These are phyloP conservation scores for Amaurobius ferox DNA, from an alignment of 2,888 invertebrate species.

Conservation along the genomic window DNA sequence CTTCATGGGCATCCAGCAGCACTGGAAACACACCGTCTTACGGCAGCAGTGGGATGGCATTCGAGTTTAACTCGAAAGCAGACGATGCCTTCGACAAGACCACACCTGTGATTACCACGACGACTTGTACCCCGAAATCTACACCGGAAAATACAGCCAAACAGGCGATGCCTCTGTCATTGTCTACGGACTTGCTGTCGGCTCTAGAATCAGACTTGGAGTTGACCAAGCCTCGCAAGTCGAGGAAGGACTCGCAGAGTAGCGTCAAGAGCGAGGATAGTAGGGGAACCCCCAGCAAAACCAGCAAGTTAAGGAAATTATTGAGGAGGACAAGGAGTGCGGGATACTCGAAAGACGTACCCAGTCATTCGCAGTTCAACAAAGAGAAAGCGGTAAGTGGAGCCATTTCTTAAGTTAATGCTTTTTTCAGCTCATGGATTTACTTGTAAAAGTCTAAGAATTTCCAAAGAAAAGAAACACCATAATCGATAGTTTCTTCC, in stretches of 20 bases:
- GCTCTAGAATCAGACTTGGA: conserved; percentile 36
- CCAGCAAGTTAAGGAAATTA: conserved; percentile 70
- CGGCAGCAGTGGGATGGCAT: conserved; percentile 68
- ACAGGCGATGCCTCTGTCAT: neutral
- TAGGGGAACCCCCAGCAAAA: conserved; percentile 38
- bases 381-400: conserved; percentile 73
- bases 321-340: conserved; percentile 74
- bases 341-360: conserved; percentile 78
- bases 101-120: conserved; percentile 45
- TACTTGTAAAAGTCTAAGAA: too few relatives aligned
- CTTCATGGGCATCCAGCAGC: conserved; percentile 74
- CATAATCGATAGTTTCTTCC: too few relatives aligned
- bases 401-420: too few relatives aligned
- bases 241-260: conserved; percentile 63
- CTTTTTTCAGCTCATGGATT: too few relatives aligned
- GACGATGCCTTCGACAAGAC: conserved; percentile 5
- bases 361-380: conserved; percentile 77
- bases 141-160: conserved; percentile 32
- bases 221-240: conserved; percentile 17
- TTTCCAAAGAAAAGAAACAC: too few relatives aligned
- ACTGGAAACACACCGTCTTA: conserved; percentile 74
- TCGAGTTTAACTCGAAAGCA: conserved; percentile 72
- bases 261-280: conserved; percentile 24
- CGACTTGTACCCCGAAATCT: conserved; percentile 42
- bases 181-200: conserved; percentile 36